phyloP scores from a whole-genome alignment of 2,797 vertebrate species.

The Pagetopsis macropterus region DNA sequence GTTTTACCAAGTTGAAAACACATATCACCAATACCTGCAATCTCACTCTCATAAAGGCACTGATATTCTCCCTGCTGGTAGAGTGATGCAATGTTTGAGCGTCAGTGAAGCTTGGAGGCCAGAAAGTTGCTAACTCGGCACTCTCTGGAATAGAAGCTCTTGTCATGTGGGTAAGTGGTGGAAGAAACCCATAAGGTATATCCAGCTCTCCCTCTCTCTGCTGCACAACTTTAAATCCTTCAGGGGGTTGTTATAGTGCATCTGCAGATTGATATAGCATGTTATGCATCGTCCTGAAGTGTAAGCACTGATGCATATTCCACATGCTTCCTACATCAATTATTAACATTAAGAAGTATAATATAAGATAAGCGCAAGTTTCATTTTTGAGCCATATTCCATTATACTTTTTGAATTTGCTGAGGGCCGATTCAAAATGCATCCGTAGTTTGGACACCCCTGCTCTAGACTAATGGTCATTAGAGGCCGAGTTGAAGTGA shows the following conservation, averaged over 20 bases:
- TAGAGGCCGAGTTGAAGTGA: slow-evolving; percentile 35
- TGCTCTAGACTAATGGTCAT: slow-evolving; percentile 39
- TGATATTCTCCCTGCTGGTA: slow-evolving; percentile 30
- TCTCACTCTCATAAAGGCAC: slow-evolving; percentile 11
- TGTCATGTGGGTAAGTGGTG: slow-evolving; percentile 63
- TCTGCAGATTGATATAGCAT: slow-evolving; percentile 58
- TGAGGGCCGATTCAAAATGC: no score
- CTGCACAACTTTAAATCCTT: slow-evolving; percentile 49
- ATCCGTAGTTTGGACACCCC: no score
- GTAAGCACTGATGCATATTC: slow-evolving; percentile 26
- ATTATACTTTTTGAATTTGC: no score
- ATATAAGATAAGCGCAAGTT: no score
- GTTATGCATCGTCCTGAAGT: slow-evolving; percentile 29
- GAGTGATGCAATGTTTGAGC: slow-evolving; percentile 17
- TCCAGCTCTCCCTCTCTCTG: slow-evolving; percentile 22
- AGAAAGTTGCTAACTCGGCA: slow-evolving; percentile 55
- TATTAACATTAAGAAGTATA: slow-evolving; percentile 39
- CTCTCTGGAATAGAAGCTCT: slow-evolving; percentile 53
- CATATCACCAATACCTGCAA: slow-evolving; percentile 7
- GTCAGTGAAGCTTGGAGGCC: slow-evolving; percentile 36
- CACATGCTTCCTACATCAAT: slow-evolving; percentile 32
- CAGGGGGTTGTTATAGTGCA: slow-evolving; percentile 43
- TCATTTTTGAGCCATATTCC: no score
- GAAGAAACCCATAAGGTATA: slow-evolving; percentile 42
- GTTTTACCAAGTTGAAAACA: slow-evolving; percentile 31